A percentile compares a stretch with the other conserved stretches of the same genome.
These are phyloP conservation scores for Tursiops truncatus DNA, from an alignment of 2,113 vertebrate genomes.

Conservation along the genomic window DNA sequence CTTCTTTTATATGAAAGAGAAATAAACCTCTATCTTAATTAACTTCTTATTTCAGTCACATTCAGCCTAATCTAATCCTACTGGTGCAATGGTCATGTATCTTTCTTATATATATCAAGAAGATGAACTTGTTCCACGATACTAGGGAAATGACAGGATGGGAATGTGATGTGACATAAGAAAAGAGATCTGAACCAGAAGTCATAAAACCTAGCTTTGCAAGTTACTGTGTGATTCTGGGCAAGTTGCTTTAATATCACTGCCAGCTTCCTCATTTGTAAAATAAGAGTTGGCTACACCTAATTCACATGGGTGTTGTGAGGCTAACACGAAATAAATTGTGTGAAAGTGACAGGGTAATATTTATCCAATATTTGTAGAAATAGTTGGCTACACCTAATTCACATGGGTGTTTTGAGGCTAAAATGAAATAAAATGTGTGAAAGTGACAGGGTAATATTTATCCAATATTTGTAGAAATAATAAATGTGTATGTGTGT, in stretches of 20 bases:
- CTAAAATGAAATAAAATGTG: background rate
- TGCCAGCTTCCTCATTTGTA: background rate
- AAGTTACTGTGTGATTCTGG: background rate
- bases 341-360: background rate
- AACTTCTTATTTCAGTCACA: background rate
- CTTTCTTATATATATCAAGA: background rate
- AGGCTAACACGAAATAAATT: background rate
- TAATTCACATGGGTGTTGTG: background rate
- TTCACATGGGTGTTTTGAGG: background rate
- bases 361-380: background rate
- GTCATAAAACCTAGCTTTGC: background rate
- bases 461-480: background rate
- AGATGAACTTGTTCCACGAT: background rate
- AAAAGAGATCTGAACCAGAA: background rate
- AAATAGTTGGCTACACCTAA: background rate
- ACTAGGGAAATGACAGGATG: background rate
- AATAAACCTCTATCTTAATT: background rate
- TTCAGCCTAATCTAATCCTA: background rate
- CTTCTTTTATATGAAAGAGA: background rate
- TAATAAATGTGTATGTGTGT: background rate
- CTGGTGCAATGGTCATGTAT: background rate
- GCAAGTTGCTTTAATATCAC: background rate
- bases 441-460: background rate
- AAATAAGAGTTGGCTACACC: background rate
- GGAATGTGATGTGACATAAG: background rate